phyloP scores from a whole-genome alignment of 2,797 vertebrate species.

The Pangasius macronema region DNA sequence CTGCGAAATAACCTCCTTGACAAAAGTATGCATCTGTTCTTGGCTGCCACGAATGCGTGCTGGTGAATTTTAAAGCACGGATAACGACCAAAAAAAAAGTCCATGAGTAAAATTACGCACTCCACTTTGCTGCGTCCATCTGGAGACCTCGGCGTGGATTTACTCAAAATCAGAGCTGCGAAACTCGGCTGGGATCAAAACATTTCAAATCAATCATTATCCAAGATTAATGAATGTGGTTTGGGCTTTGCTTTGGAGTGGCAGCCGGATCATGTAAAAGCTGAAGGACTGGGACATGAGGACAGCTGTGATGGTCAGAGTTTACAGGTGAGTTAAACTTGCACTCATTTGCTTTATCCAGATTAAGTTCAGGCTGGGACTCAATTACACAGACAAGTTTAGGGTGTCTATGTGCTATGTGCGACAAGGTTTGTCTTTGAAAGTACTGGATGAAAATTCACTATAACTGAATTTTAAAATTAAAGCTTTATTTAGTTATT shows the following conservation, averaged over 20 bases:
- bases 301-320: neutral
- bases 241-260: neutral
- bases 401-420: neutral
- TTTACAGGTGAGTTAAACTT: slow-evolving; percentile 9
- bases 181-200: neutral
- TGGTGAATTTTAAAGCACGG: neutral
- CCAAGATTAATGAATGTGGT: neutral
- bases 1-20: neutral
- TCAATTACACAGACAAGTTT: neutral
- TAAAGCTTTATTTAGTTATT: neutral
- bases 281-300: neutral
- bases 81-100: neutral
- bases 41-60: neutral
- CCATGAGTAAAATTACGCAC: neutral
- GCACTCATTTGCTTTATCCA: neutral
- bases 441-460: neutral
- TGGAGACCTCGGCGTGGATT: neutral
- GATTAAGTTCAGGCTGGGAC: neutral
- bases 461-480: neutral
- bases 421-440: neutral
- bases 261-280: neutral
- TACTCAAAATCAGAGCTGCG: neutral
- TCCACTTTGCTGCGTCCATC: neutral
- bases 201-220: neutral
- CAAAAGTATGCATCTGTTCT: neutral